phyloP scores from a whole-genome alignment of 2,797 vertebrate genomes.

The Rhyacichthys aspro region DNA sequence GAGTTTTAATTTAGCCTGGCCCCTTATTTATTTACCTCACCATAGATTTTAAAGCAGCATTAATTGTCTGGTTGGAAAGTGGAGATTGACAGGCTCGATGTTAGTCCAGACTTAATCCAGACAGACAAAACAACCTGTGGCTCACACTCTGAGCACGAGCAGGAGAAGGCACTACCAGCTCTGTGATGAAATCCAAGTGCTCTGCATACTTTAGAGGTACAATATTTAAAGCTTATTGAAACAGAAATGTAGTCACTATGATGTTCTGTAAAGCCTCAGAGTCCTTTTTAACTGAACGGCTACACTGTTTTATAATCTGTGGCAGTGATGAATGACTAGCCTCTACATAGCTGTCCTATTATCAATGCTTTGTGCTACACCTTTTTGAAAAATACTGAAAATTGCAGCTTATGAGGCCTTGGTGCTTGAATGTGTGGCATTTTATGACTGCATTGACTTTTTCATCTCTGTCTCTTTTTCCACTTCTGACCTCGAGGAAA shows the following conservation, averaged over 20 bases:
- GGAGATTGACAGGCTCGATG: conserved; percentile 54
- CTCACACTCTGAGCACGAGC: background rate
- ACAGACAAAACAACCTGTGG: conserved; percentile 27
- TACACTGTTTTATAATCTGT: conserved; percentile 50
- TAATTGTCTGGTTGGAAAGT: conserved; percentile 65
- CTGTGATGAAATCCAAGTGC: conserved; percentile 17
- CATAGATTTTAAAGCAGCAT: conserved; percentile 70
- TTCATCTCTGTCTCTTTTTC: conserved; percentile 13
- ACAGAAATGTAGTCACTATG: conserved; percentile 32
- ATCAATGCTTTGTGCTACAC: conserved; percentile 43
- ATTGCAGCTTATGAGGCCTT: conserved; percentile 54
- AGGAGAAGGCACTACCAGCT: conserved; percentile 3
- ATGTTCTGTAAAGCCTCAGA: conserved; percentile 36
- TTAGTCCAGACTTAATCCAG: conserved; percentile 32
- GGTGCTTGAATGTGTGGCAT: conserved; percentile 62
- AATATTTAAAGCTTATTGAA: conserved; percentile 38
- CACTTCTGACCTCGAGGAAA: conserved; percentile 57
- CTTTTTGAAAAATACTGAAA: conserved; percentile 49
- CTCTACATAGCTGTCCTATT: conserved; percentile 55
- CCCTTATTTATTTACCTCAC: conserved; percentile 78
- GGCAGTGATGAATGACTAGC: conserved; percentile 57
- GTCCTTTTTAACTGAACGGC: conserved; percentile 40
- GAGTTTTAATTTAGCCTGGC: conserved; percentile 76
- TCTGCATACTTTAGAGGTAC: conserved; percentile 2
- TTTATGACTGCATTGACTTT: conserved; percentile 63